These are phyloP conservation scores for Zaprionus obscuricornis DNA, from an alignment of 2,888 invertebrate genomes.

Conservation along the genomic window DNA sequence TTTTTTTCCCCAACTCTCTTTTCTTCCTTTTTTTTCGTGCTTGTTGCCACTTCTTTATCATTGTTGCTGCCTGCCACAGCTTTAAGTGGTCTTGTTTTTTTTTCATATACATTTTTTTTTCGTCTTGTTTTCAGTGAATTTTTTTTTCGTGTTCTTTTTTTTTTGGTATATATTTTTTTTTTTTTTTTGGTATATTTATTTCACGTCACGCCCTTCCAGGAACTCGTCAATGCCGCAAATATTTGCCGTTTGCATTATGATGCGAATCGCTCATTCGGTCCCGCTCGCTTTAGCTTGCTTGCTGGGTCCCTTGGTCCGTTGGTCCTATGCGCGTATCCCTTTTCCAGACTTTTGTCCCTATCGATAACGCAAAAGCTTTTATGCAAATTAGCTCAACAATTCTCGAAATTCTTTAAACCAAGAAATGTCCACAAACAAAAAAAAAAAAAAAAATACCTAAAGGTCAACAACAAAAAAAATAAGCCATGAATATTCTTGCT, in stretches of 20 bases:
- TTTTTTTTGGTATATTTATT: conserved; percentile 30
- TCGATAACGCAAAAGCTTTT: conserved; percentile 34
- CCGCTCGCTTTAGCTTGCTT: neutral
- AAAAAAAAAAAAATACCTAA: too few relatives aligned
- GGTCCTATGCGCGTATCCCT: conserved; percentile 29
- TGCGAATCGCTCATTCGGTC: too few relatives aligned
- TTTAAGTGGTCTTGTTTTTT: conserved; percentile 54
- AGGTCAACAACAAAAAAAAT: too few relatives aligned
- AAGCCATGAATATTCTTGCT: too few relatives aligned
- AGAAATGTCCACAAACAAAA: too few relatives aligned
- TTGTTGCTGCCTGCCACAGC: conserved; percentile 40
- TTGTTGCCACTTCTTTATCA: conserved; percentile 4
- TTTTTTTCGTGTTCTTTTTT: neutral
- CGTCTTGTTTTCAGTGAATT: too few relatives aligned
- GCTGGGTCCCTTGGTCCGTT: too few relatives aligned
- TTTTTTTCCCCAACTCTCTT: conserved; percentile 1
- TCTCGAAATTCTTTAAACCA: conserved; percentile 6
- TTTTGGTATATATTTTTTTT: conserved; percentile 1
- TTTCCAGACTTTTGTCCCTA: conserved; percentile 15
- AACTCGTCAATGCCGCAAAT: conserved; percentile 62
- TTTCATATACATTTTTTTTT: too few relatives aligned
- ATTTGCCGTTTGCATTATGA: conserved; percentile 60
- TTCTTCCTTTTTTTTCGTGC: conserved; percentile 14
- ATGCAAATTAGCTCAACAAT: conserved; percentile 50
- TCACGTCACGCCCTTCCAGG: conserved; percentile 67